Evolutionary conservation across 1,140 invertebrate genomes (phyloP), one percentile per base, ranked within the genome.

Genomic region (Manduca sexta): DNA sequence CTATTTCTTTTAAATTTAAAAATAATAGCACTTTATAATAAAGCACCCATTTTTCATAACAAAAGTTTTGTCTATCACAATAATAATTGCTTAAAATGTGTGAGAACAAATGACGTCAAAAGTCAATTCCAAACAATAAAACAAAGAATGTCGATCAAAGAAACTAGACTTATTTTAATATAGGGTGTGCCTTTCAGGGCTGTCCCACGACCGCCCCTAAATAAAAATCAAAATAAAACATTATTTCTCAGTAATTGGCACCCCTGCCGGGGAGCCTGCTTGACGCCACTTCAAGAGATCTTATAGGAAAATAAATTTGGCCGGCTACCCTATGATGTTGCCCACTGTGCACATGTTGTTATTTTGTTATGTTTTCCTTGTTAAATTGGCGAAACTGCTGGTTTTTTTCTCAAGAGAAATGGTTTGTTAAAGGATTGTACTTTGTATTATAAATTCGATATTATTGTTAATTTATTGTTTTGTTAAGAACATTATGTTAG

Each of bases 121-220:
- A 78, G 74, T 81, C 73, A 78, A 76, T 79, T n/a, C 13, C 58
- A 45, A 61, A 76, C 69, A 80, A 82, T 68, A 69, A 71, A 71
- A 64, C 55, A 56, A 74, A 76, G 72, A 66, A 82, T 69, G 75
- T 77, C 76, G 78, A 82, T 80, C 75, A 81, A 81, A 76, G 69
- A 59, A 77, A 67, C 64, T 72, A 70, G 68, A 64, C 52, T 51
- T 46, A 39, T 70, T 74, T 74, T 84, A 84, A 80, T 82, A 57
- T 57, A 74, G 62, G 74, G 80, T 84, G 71, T 84, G 52, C 69
- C 61, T 84, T 68, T 64, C 78, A 79, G 77, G 80, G 78, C 52
- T 73, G 76, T 84, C 81, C 74, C 76, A 80, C 73, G 70, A 73
- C 73, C 78, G 81, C 78, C 81, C 81, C 74, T 74, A 80, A 82